These are phyloP conservation scores for Enteromius mattozi DNA, from an alignment of 2,797 vertebrate genomes.

Conservation along the genomic window DNA sequence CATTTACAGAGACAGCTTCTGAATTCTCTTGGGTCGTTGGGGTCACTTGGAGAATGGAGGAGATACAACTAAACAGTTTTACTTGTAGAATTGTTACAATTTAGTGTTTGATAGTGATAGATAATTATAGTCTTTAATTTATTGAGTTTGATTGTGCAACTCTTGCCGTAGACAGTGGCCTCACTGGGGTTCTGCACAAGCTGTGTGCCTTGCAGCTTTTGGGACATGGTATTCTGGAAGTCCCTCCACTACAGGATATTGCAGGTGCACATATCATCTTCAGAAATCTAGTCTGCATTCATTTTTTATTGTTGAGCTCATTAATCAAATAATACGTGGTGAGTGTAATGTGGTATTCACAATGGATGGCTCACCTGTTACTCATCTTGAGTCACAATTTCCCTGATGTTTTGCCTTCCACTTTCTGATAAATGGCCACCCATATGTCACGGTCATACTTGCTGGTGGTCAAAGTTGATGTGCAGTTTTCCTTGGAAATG, in stretches of 20 bases:
- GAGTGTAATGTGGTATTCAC: not conserved
- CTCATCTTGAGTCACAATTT: not conserved
- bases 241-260: not conserved
- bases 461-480: not conserved
- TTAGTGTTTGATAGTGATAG: not conserved
- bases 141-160: not conserved
- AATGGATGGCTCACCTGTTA: not conserved
- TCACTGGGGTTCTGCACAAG: not conserved
- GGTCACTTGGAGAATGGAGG: not conserved
- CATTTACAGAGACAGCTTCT: not conserved
- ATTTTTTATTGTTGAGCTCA: not conserved
- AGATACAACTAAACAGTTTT: not conserved
- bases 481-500: slow-evolving; percentile 8
- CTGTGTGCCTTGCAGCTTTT: not conserved
- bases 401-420: not conserved
- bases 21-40: not conserved
- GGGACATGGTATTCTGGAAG: not conserved
- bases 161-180: not conserved
- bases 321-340: not conserved
- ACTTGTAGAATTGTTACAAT: not conserved
- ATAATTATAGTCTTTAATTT: not conserved
- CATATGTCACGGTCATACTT: no score
- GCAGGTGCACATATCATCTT: not conserved
- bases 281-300: not conserved
- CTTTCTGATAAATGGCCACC: not conserved